Base-by-base conservation (phyloP, 2,113 vertebrate species). In the Petroica traversi region DNA sequence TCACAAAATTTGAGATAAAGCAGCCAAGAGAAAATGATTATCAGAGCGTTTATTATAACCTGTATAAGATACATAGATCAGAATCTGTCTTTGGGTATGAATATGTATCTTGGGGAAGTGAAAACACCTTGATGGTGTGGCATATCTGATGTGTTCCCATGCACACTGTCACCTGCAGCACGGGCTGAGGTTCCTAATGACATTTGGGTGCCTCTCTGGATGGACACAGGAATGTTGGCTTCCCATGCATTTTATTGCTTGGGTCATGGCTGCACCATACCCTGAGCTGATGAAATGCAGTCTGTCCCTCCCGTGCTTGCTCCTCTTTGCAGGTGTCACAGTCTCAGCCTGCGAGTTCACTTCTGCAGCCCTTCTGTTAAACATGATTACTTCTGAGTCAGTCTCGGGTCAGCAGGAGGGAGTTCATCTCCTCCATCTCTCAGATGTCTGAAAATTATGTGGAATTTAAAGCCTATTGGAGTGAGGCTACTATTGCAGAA, bases 81-180 rank as follows among this genome's bases (percentile, higher is more conserved):
- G 34, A 71, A 66, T 54, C 11, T 34, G 1, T 62, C 76, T 73
- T 55, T 71, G 14, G 22, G 11, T 51, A 23, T 31, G 54, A 66
- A 7, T 28, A 17, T 15, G 9, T 38, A 7, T 49, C 36, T 36
- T 34, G 51, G 29, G 55, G 25, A 73, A 73, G 17, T 18, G 15
- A 33, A 29, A 68, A 10, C 22, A 34, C 41, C 25, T 54, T 45
- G 19, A 58, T 1, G 4, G 34, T 57, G 45, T 48, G 22, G 31
- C 2, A 0, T 40, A 22, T 23, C 52, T 2, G 0, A 6, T 2
- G 0, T 48, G 61, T 75, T 66, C 38, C 51, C 12, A 1, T 19
- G 54, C 0, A 3, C 13, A 3, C 38, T 54, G 52, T 36, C 40
- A 55, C 45, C n/a, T 29, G 51, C 22, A 23, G 34, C 8, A 0